Base-by-base conservation (phyloP, 2,113 vertebrate species). In the Romanogobio albipinnatus region DNA sequence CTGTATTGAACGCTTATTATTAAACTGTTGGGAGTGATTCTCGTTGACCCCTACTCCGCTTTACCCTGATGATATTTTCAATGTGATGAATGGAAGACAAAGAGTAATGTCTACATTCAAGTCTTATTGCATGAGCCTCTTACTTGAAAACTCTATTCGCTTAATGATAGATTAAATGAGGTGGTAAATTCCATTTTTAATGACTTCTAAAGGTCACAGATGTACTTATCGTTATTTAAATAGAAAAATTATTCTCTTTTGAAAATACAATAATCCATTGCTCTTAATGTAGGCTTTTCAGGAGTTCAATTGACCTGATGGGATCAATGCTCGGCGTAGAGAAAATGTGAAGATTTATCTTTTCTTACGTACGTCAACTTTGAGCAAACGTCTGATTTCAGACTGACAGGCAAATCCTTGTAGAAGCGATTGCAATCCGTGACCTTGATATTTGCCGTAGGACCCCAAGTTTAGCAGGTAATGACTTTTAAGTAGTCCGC, bases 401-500 rank as follows among this genome's bases (percentile, higher is more conserved):
- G 80, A 76, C 76, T 83, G 83, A 78, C 86, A 86, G 76, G 81
- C 43, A 75, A 79, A 59, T 86, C 74, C 84, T 85, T 70, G 75
- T 84, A 86, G 81, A 58, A 56, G 83, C 17, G 74, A 85, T 83
- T 87, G 86, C 82, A 91, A 89, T 85, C 61, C 7, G 39, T 82
- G 87, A 90, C 85, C 87, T 87, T 85, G 86, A 87, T 89, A 84
- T 86, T 86, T 85, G 81, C 73, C 4, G 19, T 64, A 19, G 61
- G 47, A 85, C 75, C 85, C 36, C 22, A 43, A 64, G 76, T 85
- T 82, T n/a, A 36, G 84, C 83, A 83, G 78, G 90, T 86, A 85
- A 87, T 87, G 83, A 87, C 86, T 89, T 88, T 84, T 77, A 89
- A 91, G 81, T 89, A 82, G 86, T 87, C 68, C 85, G 58, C 71